Percentiles rank a stretch among this genome's conserved stretches.
phyloP scores from a whole-genome alignment of 2,888 invertebrate species.

The Cryptocephalus moraei region DNA sequence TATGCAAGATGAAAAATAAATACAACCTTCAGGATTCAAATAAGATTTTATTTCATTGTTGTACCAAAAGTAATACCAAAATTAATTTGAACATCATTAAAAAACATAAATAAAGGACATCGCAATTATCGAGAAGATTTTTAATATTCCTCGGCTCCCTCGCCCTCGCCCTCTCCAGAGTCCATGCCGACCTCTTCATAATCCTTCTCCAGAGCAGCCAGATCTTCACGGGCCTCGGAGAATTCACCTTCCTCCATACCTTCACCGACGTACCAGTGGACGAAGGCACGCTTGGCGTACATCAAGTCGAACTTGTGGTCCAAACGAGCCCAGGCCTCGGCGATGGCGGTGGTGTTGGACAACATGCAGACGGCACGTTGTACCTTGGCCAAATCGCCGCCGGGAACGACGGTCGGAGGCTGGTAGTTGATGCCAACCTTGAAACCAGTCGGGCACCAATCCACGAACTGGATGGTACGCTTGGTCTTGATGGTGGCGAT shows the following conservation, averaged over 20 bases:
- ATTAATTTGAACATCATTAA: no score
- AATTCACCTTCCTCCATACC: constrained; percentile 86
- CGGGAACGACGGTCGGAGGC: constrained; percentile 90
- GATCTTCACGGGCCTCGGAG: constrained; percentile 77
- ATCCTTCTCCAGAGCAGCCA: constrained; percentile 72
- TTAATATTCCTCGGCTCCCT: constrained; percentile 73
- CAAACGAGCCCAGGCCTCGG: constrained; percentile 92
- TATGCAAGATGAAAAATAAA: no score
- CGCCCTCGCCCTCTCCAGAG: constrained; percentile 71
- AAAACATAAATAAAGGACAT: background rate
- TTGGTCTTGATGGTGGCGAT: constrained; percentile 94
- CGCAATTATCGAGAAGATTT: constrained; percentile 8
- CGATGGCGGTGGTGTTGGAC: constrained; percentile 92
- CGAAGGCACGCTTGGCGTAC: constrained; percentile 94
- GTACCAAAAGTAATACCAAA: no score
- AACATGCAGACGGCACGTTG: constrained; percentile 98
- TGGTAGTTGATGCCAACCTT: constrained; percentile 88
- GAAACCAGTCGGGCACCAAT: constrained; percentile 81
- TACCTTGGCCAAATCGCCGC: constrained; percentile 89
- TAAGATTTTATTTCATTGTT: no score
- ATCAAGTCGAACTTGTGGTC: constrained; percentile 95
- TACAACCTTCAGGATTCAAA: no score
- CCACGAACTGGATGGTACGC: constrained; percentile 86
- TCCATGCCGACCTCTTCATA: constrained; percentile 85
- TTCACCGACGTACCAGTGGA: constrained; percentile 88